Percentiles rank a stretch among this genome's conserved stretches.
Conservation (phyloP, 2,113 vertebrate genomes). For the Pimephales promelas region DNA sequence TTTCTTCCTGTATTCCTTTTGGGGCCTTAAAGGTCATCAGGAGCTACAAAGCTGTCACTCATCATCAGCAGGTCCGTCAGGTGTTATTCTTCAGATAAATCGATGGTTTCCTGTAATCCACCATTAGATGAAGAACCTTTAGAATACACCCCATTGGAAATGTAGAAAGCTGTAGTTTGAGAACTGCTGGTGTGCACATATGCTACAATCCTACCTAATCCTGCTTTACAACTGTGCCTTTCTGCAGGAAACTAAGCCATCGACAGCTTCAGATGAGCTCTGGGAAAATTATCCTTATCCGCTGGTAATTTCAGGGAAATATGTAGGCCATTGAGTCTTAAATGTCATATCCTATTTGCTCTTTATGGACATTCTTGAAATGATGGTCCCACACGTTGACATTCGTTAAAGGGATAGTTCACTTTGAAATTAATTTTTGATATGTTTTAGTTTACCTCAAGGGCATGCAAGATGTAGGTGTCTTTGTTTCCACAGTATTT, state of each 20-base stretch:
- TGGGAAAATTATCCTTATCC: background rate
- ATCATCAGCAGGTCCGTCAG: constrained; percentile 1
- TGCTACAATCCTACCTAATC: constrained; percentile 5
- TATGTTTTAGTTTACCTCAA: too few relatives aligned
- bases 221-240: constrained; percentile 24
- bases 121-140: background rate
- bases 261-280: background rate
- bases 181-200: constrained; percentile 11
- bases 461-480: too few relatives aligned
- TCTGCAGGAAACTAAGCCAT: constrained; percentile 3
- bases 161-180: background rate
- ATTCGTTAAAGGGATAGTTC: too few relatives aligned
- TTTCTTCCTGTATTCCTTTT: constrained; percentile 13
- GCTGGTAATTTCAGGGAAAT: background rate
- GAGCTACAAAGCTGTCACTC: background rate
- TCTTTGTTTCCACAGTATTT: too few relatives aligned
- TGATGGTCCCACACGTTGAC: background rate
- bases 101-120: too few relatives aligned
- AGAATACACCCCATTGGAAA: background rate
- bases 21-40: background rate
- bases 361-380: background rate
- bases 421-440: too few relatives aligned
- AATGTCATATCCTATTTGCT: background rate
- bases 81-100: background rate
- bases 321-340: background rate